Conservation (phyloP, 2,888 invertebrate species). For the Apodemia zela region DNA sequence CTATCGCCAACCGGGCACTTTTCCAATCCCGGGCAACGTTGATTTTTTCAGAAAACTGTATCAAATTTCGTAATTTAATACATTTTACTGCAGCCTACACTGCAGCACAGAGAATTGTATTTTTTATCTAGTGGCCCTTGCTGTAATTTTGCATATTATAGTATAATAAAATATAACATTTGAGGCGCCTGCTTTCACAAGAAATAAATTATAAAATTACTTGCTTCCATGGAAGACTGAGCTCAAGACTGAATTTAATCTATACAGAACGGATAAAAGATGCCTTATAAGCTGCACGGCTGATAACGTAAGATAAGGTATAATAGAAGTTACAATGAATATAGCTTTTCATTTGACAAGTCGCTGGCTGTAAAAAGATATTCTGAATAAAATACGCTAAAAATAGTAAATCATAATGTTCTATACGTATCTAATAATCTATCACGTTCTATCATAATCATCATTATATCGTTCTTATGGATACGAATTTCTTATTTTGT, state of each 20-base stretch:
- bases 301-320: constrained; percentile 4
- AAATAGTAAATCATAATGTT: too few species aligned
- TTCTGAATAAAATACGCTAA: too few species aligned
- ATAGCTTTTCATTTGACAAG: background rate
- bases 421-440: too few species aligned
- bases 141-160: background rate
- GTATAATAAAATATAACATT: background rate
- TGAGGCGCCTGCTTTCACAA: background rate
- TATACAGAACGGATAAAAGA: background rate
- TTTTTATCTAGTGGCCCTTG: background rate
- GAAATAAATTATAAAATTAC: background rate
- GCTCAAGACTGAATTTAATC: background rate
- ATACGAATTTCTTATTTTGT: too few species aligned
- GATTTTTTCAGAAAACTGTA: too few species aligned
- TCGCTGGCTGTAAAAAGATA: background rate
- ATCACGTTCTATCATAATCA: too few species aligned
- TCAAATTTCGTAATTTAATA: too few species aligned
- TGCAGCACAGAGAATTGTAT: too few species aligned
- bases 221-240: background rate
- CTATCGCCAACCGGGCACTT: too few species aligned
- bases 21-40: too few species aligned
- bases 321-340: background rate
- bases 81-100: too few species aligned
- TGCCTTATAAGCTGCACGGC: background rate
- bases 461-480: too few species aligned